Percentiles rank a stretch among this genome's conserved stretches.
Evolutionary conservation across 2,797 vertebrate species (phyloP).

Genomic region (Tangara arthus): DNA sequence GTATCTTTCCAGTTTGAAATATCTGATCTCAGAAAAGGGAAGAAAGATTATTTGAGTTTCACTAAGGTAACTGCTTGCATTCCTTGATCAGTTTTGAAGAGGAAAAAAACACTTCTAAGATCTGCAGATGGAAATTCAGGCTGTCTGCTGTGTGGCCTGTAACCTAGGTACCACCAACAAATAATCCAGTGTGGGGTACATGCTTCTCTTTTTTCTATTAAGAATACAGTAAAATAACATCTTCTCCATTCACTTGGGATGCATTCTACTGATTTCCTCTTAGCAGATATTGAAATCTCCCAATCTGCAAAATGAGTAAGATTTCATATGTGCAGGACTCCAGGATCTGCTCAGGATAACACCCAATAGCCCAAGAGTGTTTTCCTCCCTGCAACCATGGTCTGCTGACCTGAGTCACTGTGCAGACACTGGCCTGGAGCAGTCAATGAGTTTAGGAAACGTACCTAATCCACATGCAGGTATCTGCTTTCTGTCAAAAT

Average conservation of each 20-base stretch:
- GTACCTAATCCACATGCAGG: neutral
- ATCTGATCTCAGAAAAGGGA: neutral
- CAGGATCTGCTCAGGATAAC: neutral
- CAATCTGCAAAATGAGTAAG: neutral
- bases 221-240: neutral
- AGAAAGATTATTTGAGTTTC: neutral
- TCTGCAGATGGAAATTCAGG: neutral
- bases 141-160: neutral
- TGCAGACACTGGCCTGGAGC: neutral
- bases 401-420: neutral
- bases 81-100: neutral
- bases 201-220: neutral
- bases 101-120: neutral
- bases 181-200: neutral
- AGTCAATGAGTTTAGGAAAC: neutral
- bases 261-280: neutral
- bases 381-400: neutral
- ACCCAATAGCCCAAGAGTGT: rapidly evolving
- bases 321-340: neutral
- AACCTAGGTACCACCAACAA: neutral
- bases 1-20: neutral
- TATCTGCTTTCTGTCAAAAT: neutral
- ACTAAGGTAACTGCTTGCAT: neutral
- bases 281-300: neutral
- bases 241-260: neutral